These are phyloP conservation scores for Stegastes partitus DNA, from an alignment of 2,113 vertebrate genomes.

Conservation along the genomic window DNA sequence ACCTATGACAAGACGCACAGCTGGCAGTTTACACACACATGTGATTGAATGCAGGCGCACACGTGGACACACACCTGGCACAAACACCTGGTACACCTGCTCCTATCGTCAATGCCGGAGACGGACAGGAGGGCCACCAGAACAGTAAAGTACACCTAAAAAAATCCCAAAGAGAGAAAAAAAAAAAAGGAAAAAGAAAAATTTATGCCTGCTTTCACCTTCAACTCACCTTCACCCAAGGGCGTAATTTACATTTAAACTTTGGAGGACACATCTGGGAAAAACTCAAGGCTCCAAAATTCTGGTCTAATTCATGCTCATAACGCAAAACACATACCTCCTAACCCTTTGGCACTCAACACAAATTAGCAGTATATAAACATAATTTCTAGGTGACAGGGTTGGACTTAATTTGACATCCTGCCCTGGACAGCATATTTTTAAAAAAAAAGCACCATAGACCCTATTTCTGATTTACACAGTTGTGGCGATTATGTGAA, in stretches of 20 bases:
- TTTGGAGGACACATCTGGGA: constrained; percentile 60
- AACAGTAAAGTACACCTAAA: constrained; percentile 32
- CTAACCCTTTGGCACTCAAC: constrained; percentile 55
- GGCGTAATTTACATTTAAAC: constrained; percentile 71
- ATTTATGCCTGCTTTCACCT: constrained; percentile 58
- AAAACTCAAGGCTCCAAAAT: constrained; percentile 55
- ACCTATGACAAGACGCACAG: constrained; percentile 8
- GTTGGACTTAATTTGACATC: constrained; percentile 52
- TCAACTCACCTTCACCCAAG: constrained; percentile 65
- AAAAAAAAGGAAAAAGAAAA: constrained; percentile 17
- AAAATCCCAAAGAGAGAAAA: background rate
- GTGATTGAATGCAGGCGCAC: background rate
- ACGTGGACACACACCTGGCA: constrained; percentile 8
- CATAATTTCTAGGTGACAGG: constrained; percentile 57
- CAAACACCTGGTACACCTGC: constrained; percentile 29
- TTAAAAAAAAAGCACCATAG: constrained; percentile 24
- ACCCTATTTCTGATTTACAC: constrained; percentile 22
- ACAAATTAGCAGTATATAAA: constrained; percentile 69
- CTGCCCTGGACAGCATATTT: constrained; percentile 35
- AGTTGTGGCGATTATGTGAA: background rate
- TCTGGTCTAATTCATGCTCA: constrained; percentile 61
- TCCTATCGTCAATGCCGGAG: constrained; percentile 5
- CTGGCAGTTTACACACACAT: constrained; percentile 13
- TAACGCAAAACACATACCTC: constrained; percentile 43
- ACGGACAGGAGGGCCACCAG: constrained; percentile 7